Conservation (phyloP, 2,797 vertebrate genomes). For the Semotilus atromaculatus region DNA sequence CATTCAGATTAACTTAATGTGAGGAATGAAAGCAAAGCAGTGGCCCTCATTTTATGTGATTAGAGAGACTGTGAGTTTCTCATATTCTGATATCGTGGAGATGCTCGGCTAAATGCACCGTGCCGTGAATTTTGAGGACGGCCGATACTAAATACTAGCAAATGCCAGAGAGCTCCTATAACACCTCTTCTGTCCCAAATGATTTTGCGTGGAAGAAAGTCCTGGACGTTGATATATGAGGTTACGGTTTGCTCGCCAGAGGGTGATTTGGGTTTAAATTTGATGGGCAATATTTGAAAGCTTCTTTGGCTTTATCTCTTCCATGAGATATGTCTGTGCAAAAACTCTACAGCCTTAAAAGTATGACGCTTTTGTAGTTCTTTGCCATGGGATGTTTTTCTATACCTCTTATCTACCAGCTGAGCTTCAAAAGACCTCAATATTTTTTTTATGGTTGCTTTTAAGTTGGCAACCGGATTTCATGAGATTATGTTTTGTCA, state of each 20-base stretch:
- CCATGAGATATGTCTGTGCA: neutral
- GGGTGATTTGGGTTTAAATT: constrained; percentile 16
- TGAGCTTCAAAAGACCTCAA: constrained; percentile 27
- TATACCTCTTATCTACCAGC: constrained; percentile 23
- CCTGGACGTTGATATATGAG: neutral
- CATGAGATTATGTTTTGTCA: constrained; percentile 20
- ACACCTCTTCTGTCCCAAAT: neutral
- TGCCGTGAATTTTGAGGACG: neutral
- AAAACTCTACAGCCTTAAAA: constrained; percentile 1
- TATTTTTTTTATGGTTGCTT: constrained; percentile 27
- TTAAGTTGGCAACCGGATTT: constrained; percentile 17
- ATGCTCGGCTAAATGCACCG: neutral
- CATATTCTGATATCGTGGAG: neutral
- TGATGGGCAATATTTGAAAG: constrained; percentile 15
- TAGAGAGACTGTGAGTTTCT: constrained; percentile 4
- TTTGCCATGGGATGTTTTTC: constrained; percentile 31
- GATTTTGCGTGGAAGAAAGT: neutral
- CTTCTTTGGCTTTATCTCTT: constrained; percentile 20
- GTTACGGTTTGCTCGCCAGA: neutral
- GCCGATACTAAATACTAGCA: neutral
- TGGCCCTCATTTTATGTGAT: neutral
- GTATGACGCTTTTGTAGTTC: constrained; percentile 5
- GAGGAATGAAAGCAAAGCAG: constrained; percentile 8
- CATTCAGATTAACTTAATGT: neutral
- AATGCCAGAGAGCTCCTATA: neutral